Evolutionary conservation across 1,140 invertebrate genomes (phyloP).

Genomic region (Gonatopus flavifemur): DNA sequence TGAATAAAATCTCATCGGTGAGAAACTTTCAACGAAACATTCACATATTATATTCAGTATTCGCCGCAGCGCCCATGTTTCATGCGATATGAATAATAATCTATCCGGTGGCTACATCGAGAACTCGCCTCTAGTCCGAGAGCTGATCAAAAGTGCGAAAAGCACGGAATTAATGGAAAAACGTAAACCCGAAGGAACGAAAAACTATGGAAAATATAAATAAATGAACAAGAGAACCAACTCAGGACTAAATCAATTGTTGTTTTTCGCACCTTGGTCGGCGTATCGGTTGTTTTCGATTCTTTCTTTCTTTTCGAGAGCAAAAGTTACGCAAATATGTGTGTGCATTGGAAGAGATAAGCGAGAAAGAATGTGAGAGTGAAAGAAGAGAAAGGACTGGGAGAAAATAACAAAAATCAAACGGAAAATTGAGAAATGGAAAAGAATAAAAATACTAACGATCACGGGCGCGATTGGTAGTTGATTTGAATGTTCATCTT

Average conservation of each 20-base stretch:
- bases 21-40: no score
- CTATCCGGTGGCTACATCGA: slow-evolving; percentile 35
- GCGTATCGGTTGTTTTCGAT: no score
- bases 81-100: slow-evolving; percentile 54
- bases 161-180: neutral
- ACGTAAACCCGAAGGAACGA: slow-evolving; percentile 1
- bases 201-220: neutral
- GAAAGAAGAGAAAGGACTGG: neutral
- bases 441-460: no score
- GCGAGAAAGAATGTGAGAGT: neutral
- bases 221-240: neutral
- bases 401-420: neutral
- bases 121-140: slow-evolving; percentile 20
- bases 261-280: slow-evolving; percentile 24
- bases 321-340: slow-evolving; percentile 39
- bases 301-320: no score
- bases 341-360: neutral
- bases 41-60: slow-evolving; percentile 27
- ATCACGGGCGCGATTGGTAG: no score
- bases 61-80: slow-evolving; percentile 53
- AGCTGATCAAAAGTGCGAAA: slow-evolving; percentile 7
- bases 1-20: no score
- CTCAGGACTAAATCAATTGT: slow-evolving; percentile 4
- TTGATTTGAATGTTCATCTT: no score
- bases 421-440: neutral